Conservation (phyloP, 2,113 vertebrate species). For the western clawed frog (Xenopus tropicalis) region UCB_Xtro_10.0 CM004447.2:106820501-106821000, state of each 20-base stretch:
- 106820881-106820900: constrained; percentile 93
- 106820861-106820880: constrained; percentile 94
- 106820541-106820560: too few species aligned
- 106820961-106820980: not conserved
- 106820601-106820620: too few species aligned
- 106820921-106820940: constrained; percentile 96
- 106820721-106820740: too few species aligned
- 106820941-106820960: constrained; percentile 81
- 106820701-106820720: too few species aligned
- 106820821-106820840: constrained; percentile 82
- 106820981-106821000: not conserved
- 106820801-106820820: constrained; percentile 57
- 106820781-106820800: constrained; percentile 72
- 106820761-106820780: constrained; percentile 49
- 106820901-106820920: constrained; percentile 96
- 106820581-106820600: too few species aligned
- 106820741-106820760: not conserved
- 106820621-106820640: too few species aligned
- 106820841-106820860: constrained; percentile 93
- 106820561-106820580: too few species aligned
- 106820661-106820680: too few species aligned
- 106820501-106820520: too few species aligned
- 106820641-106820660: too few species aligned
- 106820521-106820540: too few species aligned
- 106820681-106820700: too few species aligned